phyloP scores from a whole-genome alignment of 2,113 vertebrate species.

The human (Homo sapiens) region DNA sequence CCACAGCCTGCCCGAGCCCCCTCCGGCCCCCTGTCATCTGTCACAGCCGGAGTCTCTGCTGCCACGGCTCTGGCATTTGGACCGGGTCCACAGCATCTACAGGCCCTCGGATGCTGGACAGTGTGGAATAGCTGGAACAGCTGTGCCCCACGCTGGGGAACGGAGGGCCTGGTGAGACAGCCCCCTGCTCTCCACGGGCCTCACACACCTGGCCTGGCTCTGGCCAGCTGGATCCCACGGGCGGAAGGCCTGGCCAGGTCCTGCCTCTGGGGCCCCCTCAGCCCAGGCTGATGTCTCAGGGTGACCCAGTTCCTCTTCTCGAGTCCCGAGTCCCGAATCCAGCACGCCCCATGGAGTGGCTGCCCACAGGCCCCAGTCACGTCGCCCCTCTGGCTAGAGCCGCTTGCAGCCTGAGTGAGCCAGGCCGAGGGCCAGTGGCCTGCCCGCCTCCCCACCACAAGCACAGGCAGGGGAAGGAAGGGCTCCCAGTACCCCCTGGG shows the following conservation, averaged over 20 bases:
- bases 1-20: accelerated
- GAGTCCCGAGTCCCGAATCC: neutral
- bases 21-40: neutral
- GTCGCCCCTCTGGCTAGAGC: accelerated
- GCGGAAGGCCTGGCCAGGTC: neutral
- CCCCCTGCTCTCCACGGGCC: neutral
- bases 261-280: no score
- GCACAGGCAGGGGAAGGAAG: neutral
- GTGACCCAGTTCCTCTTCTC: no score
- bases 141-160: neutral
- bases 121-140: neutral
- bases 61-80: neutral
- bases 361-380: neutral
- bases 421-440: neutral
- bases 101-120: neutral
- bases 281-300: neutral
- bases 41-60: neutral
- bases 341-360: neutral
- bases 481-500: neutral
- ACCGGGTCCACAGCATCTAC: accelerated
- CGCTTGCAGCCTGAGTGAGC: accelerated
- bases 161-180: neutral
- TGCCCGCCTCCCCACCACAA: neutral
- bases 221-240: neutral
- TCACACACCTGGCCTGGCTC: neutral